Conservation (phyloP, 2,113 vertebrate species). For the Chaetops frenatus region DNA sequence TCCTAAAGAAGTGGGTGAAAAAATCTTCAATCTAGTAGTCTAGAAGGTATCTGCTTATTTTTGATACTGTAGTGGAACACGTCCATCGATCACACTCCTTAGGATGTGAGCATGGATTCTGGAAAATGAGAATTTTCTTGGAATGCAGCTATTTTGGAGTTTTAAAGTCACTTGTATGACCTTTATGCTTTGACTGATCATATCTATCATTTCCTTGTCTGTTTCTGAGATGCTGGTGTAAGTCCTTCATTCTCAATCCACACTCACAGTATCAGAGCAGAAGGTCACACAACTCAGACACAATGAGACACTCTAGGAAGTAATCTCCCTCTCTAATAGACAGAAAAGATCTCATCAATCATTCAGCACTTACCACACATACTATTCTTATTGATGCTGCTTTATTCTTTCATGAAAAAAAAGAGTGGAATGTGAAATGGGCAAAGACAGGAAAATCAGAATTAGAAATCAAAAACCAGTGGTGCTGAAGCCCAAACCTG, state of each 20-base stretch:
- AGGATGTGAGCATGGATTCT: neutral
- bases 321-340: neutral
- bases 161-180: neutral
- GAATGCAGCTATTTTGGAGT: neutral
- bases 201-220: neutral
- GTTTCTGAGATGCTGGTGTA: neutral
- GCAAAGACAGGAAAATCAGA: neutral
- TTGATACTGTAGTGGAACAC: neutral
- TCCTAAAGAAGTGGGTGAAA: neutral
- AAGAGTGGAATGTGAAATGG: neutral
- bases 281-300: neutral
- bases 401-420: neutral
- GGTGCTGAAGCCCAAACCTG: neutral
- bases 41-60: neutral
- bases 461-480: neutral
- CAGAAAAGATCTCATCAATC: neutral
- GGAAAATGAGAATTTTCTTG: neutral
- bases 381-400: neutral
- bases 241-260: neutral
- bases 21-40: neutral
- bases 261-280: neutral
- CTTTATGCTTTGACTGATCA: neutral
- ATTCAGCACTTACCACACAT: neutral
- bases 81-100: neutral
- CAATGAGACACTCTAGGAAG: neutral